Evolutionary conservation across 1,140 invertebrate species (phyloP).

Genomic region (Hylyphantes graminicola): DNA sequence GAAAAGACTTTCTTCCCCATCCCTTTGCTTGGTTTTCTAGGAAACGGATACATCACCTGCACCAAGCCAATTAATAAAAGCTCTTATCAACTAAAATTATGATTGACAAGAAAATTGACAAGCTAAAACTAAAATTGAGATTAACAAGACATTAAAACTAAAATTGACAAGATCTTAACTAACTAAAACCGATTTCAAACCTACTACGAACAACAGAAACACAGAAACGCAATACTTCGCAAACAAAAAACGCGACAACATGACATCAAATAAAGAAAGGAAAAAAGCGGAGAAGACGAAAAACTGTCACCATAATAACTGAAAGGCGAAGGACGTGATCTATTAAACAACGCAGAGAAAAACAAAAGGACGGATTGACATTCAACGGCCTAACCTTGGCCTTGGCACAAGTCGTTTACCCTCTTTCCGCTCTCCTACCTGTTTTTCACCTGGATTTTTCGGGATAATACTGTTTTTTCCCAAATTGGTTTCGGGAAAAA

Average conservation of each 20-base stretch:
- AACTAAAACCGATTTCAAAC: too few species aligned
- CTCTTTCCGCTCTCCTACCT: neutral
- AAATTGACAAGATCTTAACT: too few species aligned
- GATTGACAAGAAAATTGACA: too few species aligned
- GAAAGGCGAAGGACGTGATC: slow-evolving; percentile 32
- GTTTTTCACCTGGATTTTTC: neutral
- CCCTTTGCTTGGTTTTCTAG: too few species aligned
- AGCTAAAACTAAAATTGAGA: too few species aligned
- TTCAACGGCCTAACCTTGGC: slow-evolving; percentile 32
- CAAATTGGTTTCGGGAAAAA: neutral
- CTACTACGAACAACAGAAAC: too few species aligned
- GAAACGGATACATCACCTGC: too few species aligned
- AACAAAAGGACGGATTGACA: slow-evolving; percentile 16
- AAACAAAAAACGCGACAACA: slow-evolving; percentile 4
- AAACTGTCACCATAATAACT: slow-evolving; percentile 1
- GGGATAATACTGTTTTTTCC: slow-evolving; percentile 16
- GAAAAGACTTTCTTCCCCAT: too few species aligned
- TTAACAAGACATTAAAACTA: too few species aligned
- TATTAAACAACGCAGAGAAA: slow-evolving; percentile 18
- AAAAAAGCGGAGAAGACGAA: neutral
- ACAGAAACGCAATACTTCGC: neutral
- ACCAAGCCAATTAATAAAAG: too few species aligned
- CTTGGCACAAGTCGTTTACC: slow-evolving; percentile 37
- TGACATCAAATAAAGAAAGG: slow-evolving; percentile 13
- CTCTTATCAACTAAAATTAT: too few species aligned